Conservation (phyloP, 2,888 invertebrate species). For the Ormyrus labotus region DNA sequence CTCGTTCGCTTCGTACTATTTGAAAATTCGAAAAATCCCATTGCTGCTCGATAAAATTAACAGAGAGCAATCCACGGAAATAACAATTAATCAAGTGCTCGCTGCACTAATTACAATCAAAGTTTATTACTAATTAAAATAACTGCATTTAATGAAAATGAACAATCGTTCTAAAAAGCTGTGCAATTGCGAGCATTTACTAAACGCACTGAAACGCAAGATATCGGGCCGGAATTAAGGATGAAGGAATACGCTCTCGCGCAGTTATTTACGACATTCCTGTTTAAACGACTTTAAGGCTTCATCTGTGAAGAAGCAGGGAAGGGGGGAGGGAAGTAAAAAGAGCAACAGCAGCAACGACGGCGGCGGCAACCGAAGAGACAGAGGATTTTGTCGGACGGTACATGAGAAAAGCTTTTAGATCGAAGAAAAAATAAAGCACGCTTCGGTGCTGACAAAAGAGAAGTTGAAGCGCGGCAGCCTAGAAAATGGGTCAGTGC, state of each 20-base stretch:
- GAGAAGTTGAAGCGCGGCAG: slow-evolving; percentile 16
- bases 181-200: background rate
- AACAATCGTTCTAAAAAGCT: no score
- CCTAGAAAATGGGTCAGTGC: slow-evolving; percentile 29
- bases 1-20: no score
- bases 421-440: slow-evolving; percentile 53
- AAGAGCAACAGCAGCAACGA: background rate
- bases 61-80: no score
- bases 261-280: slow-evolving; percentile 34
- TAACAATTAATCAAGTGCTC: no score
- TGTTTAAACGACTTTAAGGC: slow-evolving; percentile 28
- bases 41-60: no score
- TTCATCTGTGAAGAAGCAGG: slow-evolving; percentile 12
- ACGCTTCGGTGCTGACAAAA: slow-evolving; percentile 40
- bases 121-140: no score
- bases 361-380: background rate
- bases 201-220: background rate
- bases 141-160: no score
- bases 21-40: no score
- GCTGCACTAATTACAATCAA: no score
- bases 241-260: background rate
- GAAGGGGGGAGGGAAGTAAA: background rate
- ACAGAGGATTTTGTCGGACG: slow-evolving; percentile 21
- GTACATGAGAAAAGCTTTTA: slow-evolving; percentile 55
- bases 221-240: background rate